Percentiles rank a stretch among this genome's conserved stretches.
Conservation (phyloP, 2,888 invertebrate genomes). For the Sarcophaga carnaria region DNA sequence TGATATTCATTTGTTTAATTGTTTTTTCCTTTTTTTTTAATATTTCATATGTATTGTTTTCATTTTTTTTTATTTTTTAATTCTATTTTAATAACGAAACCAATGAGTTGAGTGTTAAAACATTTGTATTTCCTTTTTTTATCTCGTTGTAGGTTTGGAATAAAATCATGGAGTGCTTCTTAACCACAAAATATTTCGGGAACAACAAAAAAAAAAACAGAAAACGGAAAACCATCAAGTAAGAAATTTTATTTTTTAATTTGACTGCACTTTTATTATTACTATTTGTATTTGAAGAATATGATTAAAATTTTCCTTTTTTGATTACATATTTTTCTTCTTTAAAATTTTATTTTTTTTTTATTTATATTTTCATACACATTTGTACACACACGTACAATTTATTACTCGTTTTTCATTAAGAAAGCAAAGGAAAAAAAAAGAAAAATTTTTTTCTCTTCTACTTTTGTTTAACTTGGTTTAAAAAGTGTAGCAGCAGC, state of each 20-base stretch:
- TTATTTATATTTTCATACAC: conserved; percentile 12
- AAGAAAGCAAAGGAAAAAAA: too few species aligned
- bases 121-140: conserved; percentile 43
- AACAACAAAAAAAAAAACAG: neutral
- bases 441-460: conserved; percentile 6
- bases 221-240: too few species aligned
- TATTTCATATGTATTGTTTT: neutral
- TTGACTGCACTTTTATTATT: conserved; percentile 1
- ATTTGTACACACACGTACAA: neutral
- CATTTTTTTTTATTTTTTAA: conserved; percentile 16
- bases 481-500: conserved; percentile 43
- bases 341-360: neutral
- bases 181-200: conserved; percentile 10
- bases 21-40: neutral
- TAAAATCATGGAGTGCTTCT: conserved; percentile 11
- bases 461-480: conserved; percentile 52
- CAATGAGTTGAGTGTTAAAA: conserved; percentile 50
- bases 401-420: conserved; percentile 8
- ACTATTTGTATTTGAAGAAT: too few species aligned
- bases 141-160: conserved; percentile 56
- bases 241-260: too few species aligned
- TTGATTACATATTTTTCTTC: neutral
- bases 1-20: conserved; percentile 15
- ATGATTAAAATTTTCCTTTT: neutral
- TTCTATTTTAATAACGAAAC: conserved; percentile 53